Evolutionary conservation across 2,888 invertebrate genomes (phyloP), one percentile per base, ranked within the genome.

Genomic region (Athrips mouffetella): DNA sequence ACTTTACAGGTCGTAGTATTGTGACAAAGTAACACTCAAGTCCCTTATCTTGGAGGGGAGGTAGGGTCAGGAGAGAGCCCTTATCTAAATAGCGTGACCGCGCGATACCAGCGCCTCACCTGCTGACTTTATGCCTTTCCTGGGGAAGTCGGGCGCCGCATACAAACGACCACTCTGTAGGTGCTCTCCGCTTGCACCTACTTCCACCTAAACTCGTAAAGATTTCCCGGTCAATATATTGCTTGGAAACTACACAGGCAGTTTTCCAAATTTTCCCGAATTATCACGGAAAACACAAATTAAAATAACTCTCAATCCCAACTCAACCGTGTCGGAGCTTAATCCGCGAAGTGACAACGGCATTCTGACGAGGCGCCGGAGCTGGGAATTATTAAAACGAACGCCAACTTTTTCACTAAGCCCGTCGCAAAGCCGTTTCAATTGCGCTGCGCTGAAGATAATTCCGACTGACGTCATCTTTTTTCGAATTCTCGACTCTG

Each of bases 341-440:
- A 88, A 87, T 87, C 87, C 86, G 72, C 85, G 87, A 86, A 87
- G 88, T 86, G 88, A 88, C 88, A 87, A 87, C 88, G 86, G 87
- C 84, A 87, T 88, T 87, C 87, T 87, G 87, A 84, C 86, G 87
- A 87, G 88, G 88, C 87, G 88, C 87, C 87, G 85, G 83, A 80
- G 85, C 85, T 77, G 82, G 85, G 86, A 87, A 87, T 88, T 87
- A 87, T 88, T 86, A 88, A 88, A 88, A 87, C 87, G 88, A 87
- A 87, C 87, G 87, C 86, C 87, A 88, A 87, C 86, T 88, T 88
- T 88, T 88, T 87, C 84, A 85, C 84, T 87, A 85, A 87, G 87
- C 87, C 67, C 80, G 85, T 84, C 85, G 85, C 86, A 88, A 88
- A 88, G 88, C 88, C 87, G 87, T 87, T 87, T 86, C 87, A 87